These are phyloP conservation scores for Palloptera scutellata DNA, from an alignment of 2,888 invertebrate genomes.

Conservation along the genomic window DNA sequence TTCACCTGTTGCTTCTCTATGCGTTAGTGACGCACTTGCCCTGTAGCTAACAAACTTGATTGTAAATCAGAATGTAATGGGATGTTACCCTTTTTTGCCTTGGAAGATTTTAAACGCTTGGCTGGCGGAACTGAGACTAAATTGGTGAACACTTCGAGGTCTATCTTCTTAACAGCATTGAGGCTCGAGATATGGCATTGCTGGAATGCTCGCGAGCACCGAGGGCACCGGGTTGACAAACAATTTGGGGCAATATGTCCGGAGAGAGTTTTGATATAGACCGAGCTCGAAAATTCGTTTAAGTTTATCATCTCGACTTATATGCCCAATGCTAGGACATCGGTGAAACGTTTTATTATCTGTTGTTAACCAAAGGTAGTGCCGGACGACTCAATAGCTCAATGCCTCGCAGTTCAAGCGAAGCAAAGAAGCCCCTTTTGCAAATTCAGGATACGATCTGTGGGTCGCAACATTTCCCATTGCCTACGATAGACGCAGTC, in stretches of 20 bases:
- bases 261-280: neutral
- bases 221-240: neutral
- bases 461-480: conserved; percentile 25
- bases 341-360: conserved; percentile 1
- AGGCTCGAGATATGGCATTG: neutral
- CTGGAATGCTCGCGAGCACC: neutral
- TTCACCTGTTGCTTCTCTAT: conserved; percentile 12
- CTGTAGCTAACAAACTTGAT: conserved; percentile 13
- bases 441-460: conserved; percentile 19
- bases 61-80: no score
- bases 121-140: neutral
- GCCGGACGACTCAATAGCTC: conserved; percentile 7
- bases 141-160: conserved; percentile 12
- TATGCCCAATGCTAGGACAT: conserved; percentile 8
- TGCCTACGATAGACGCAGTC: conserved; percentile 19
- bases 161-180: neutral
- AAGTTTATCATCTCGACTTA: conserved; percentile 21
- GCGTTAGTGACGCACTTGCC: conserved; percentile 8
- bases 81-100: no score
- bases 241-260: neutral
- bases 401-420: conserved; percentile 16
- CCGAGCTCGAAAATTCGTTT: conserved; percentile 17
- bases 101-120: no score
- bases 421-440: conserved; percentile 18
- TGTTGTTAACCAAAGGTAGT: no score